These are phyloP conservation scores for Tineola bisselliella DNA, from an alignment of 2,888 invertebrate species.

Conservation along the genomic window DNA sequence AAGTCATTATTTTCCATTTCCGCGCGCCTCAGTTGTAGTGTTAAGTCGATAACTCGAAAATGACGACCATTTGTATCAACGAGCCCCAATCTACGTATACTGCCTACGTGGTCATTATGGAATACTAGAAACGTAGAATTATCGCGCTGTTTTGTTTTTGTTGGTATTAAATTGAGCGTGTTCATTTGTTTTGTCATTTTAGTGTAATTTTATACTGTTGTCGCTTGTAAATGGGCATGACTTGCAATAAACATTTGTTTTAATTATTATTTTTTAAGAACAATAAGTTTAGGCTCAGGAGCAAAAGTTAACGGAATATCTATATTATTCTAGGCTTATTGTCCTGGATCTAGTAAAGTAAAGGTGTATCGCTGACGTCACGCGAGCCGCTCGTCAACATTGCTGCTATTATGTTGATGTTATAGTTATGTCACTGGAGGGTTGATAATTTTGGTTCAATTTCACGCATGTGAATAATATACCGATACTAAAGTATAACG, in stretches of 20 bases:
- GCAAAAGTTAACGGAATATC: background rate
- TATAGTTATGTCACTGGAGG: conserved; percentile 30
- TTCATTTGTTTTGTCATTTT: background rate
- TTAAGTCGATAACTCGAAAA: conserved; percentile 67
- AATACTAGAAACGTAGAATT: conserved; percentile 27
- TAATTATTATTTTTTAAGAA: too few species aligned
- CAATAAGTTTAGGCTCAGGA: too few species aligned
- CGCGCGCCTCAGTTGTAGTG: conserved; percentile 45
- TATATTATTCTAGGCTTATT: background rate
- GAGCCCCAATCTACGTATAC: conserved; percentile 33
- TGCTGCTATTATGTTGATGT: conserved; percentile 14
- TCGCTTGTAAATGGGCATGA: background rate
- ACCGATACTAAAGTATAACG: background rate
- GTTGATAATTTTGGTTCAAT: conserved; percentile 23
- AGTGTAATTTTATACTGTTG: background rate
- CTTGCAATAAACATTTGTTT: too few species aligned
- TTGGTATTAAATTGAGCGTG: background rate
- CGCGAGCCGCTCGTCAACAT: conserved; percentile 52
- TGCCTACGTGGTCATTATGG: conserved; percentile 45
- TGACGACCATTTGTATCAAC: conserved; percentile 54
- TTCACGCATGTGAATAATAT: conserved; percentile 25
- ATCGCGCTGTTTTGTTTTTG: background rate
- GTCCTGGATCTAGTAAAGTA: background rate
- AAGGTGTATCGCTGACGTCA: conserved; percentile 38
- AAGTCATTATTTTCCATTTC: conserved; percentile 67